Conservation (phyloP, 2,888 invertebrate genomes). For the Ditula angustiorana region DNA sequence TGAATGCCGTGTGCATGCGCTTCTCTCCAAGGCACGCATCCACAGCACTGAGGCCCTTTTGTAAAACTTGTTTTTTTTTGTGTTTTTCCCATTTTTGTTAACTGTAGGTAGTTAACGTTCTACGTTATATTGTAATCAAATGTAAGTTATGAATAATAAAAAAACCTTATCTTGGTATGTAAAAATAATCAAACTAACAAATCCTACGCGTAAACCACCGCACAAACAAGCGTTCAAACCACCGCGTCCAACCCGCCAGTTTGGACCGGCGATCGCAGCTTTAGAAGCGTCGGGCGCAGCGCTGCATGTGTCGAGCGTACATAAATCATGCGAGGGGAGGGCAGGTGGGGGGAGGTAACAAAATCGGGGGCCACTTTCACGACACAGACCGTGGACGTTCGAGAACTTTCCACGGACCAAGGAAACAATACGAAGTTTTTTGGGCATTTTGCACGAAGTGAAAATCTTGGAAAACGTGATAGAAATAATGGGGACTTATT, state of each 20-base stretch:
- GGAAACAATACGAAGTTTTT: constrained; percentile 48
- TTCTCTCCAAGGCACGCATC: no score
- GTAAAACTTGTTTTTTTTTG: no score
- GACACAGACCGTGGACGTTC: constrained; percentile 57
- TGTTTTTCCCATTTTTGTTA: no score
- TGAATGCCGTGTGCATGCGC: no score
- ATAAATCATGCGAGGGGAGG: constrained; percentile 73
- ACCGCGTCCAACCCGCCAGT: constrained; percentile 59
- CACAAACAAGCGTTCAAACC: constrained; percentile 50
- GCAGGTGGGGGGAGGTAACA: constrained; percentile 57
- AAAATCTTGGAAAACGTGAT: constrained; percentile 36
- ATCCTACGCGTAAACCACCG: no score
- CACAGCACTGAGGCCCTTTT: no score
- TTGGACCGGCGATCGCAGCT: constrained; percentile 67
- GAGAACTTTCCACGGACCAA: constrained; percentile 49
- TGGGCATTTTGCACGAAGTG: constrained; percentile 35
- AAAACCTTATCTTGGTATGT: no score
- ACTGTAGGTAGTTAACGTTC: no score
- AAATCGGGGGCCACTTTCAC: constrained; percentile 73
- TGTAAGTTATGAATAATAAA: no score
- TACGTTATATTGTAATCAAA: no score
- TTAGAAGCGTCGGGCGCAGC: constrained; percentile 73
- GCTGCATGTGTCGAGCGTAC: constrained; percentile 79
- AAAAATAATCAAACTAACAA: no score
- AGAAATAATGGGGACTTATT: constrained; percentile 32